A percentile compares a stretch with the other conserved stretches of the same genome.
Evolutionary conservation across 2,888 invertebrate species (phyloP).

Genomic region (Eubasilissa splendida): DNA sequence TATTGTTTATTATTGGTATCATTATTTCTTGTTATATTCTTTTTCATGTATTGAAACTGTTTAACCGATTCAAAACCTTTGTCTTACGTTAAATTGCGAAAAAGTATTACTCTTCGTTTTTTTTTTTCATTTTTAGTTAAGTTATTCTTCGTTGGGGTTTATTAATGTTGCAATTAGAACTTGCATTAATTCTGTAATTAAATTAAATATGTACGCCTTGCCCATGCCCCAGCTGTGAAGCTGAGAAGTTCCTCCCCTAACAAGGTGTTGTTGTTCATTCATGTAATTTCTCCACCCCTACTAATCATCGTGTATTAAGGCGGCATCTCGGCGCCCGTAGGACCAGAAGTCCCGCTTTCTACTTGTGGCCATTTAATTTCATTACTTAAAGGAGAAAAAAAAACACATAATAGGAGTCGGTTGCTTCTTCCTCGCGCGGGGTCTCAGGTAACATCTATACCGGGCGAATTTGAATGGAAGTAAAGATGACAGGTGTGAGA

Average conservation of each 20-base stretch:
- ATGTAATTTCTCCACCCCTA: neutral
- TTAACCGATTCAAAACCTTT: too few relatives aligned
- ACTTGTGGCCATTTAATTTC: neutral
- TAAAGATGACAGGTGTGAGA: too few relatives aligned
- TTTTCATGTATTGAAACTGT: too few relatives aligned
- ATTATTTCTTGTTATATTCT: too few relatives aligned
- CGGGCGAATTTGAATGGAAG: neutral
- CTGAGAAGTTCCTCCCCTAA: neutral
- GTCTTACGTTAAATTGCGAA: too few relatives aligned
- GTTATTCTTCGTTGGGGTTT: too few relatives aligned
- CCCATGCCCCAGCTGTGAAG: neutral
- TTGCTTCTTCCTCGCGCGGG: slow-evolving; percentile 2
- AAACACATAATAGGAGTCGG: neutral
- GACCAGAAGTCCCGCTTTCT: neutral
- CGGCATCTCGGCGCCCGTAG: neutral
- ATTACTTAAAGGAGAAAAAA: slow-evolving; percentile 14
- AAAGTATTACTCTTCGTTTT: too few relatives aligned
- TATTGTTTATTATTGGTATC: too few relatives aligned
- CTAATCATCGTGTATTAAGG: slow-evolving; percentile 6
- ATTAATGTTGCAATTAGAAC: too few relatives aligned
- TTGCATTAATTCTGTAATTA: too few relatives aligned
- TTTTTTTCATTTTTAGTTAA: too few relatives aligned
- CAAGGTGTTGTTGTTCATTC: slow-evolving; percentile 11
- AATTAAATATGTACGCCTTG: neutral
- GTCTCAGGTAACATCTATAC: slow-evolving; percentile 2